Base-by-base conservation (phyloP, 2,888 invertebrate genomes). In the Flexamia atlantica region DNA sequence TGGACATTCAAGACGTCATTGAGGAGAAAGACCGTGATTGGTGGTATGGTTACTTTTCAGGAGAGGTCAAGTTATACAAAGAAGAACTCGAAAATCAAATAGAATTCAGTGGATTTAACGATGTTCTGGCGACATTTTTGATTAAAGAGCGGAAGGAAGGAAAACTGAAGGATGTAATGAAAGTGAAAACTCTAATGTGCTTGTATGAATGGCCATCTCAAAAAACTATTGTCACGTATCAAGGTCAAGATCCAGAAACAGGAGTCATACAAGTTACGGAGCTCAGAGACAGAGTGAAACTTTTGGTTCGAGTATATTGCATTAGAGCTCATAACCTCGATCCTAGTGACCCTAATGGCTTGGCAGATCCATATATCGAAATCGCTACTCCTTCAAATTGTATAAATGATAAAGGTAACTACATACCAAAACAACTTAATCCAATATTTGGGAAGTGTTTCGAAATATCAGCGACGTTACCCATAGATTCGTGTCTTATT, bases 371-470 rank as follows among this genome's bases (percentile, higher is more conserved):
- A 0, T 98, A 96, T 88, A 91, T 97, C 0, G 91, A 93, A 17
- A 89, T 97, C 9, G 92, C 91, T 82, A 92, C 97, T 68, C 96
- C 96, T 0, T 92, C 92, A 74, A 93, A 93, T 84, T 90, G 91
- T 0, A 90, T 94, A 57, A 92, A 92, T 57, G 96, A 97, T 89
- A 92, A 93, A 80, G 94, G 94, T 20, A 93, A 94, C 87, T 95
- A 94, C 89, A 91, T 95, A 50, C 91, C 93, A 0, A 95, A 95
- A 89, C 94, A 95, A 87, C 90, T 94, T 23, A 96, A 96, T 91
- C 98, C 98, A 0, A 91, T 95, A 28, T 98, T 97, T 90, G 98
- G 97, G 81, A 94, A 92, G 93, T 94, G 90, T 89, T 95, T 94
- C 88, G 96, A 97, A 90, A 92, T 96, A 79, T 93, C 94, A 81